Conservation (phyloP, 2,888 invertebrate species). For the Dryocosmus kuriphilus region DNA sequence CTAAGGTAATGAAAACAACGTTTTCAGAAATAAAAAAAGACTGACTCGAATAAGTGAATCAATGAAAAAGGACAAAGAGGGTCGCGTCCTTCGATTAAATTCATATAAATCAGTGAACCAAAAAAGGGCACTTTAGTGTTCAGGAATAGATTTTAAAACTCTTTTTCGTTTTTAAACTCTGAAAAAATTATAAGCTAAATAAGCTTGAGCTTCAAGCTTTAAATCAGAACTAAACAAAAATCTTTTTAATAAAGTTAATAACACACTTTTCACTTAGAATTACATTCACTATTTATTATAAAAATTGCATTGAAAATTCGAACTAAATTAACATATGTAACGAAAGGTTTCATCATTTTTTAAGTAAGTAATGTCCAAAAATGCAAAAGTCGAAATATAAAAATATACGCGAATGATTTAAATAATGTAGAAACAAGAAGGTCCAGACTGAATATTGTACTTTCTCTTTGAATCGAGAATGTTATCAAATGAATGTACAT, state of each 20-base stretch:
- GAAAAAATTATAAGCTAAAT: not conserved
- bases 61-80: conserved; percentile 34
- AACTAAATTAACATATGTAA: not conserved
- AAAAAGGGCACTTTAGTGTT: conserved; percentile 16
- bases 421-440: not conserved
- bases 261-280: not conserved
- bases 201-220: not conserved
- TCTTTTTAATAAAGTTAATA: too few species aligned
- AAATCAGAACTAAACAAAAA: too few species aligned
- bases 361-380: not conserved
- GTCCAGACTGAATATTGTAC: not conserved
- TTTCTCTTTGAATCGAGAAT: not conserved
- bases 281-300: not conserved
- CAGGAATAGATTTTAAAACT: not conserved
- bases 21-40: conserved; percentile 23
- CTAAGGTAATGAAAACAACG: not conserved
- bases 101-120: conserved; percentile 12
- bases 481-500: not conserved
- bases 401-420: not conserved
- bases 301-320: not conserved
- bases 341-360: not conserved
- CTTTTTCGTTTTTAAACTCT: not conserved
- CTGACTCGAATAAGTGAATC: conserved; percentile 3
- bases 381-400: not conserved
- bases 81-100: conserved; percentile 22